Percentiles rank a stretch among this genome's conserved stretches.
Conservation (phyloP, 2,888 invertebrate genomes). For the Lasius platythorax region DNA sequence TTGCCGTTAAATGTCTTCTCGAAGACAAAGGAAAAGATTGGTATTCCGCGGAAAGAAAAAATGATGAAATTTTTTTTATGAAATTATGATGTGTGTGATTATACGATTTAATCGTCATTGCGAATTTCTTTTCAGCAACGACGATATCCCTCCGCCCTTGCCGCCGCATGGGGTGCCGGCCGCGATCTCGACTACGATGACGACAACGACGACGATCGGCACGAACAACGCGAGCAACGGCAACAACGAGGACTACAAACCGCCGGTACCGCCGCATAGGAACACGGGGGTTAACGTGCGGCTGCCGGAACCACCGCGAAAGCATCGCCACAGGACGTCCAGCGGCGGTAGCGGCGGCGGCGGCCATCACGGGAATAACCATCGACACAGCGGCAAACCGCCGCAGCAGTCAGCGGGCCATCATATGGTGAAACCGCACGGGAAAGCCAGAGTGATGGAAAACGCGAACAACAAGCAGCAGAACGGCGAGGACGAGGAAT, state of each 20-base stretch:
- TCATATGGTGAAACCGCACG: constrained; percentile 71
- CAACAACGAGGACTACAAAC: constrained; percentile 91
- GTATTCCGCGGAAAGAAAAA: neutral
- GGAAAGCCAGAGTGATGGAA: constrained; percentile 74
- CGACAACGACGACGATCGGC: constrained; percentile 68
- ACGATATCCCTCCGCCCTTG: constrained; percentile 86
- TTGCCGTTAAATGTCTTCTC: neutral
- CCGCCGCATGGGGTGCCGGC: constrained; percentile 87
- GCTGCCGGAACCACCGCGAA: constrained; percentile 82
- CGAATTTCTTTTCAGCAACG: constrained; percentile 81
- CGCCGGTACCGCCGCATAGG: constrained; percentile 95
- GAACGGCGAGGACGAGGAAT: constrained; percentile 77
- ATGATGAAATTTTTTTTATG: neutral
- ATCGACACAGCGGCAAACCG: constrained; percentile 79
- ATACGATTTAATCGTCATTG: neutral
- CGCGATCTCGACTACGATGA: constrained; percentile 68
- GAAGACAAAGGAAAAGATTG: neutral
- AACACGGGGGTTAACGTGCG: constrained; percentile 89
- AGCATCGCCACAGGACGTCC: constrained; percentile 85
- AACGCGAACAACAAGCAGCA: constrained; percentile 72
- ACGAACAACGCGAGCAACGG: constrained; percentile 74
- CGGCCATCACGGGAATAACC: constrained; percentile 82
- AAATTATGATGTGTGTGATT: neutral
- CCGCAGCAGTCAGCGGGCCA: constrained; percentile 50
- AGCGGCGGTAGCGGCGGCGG: constrained; percentile 80